Conservation (phyloP, 2,888 invertebrate species). For the Clepsis dumicolana region DNA sequence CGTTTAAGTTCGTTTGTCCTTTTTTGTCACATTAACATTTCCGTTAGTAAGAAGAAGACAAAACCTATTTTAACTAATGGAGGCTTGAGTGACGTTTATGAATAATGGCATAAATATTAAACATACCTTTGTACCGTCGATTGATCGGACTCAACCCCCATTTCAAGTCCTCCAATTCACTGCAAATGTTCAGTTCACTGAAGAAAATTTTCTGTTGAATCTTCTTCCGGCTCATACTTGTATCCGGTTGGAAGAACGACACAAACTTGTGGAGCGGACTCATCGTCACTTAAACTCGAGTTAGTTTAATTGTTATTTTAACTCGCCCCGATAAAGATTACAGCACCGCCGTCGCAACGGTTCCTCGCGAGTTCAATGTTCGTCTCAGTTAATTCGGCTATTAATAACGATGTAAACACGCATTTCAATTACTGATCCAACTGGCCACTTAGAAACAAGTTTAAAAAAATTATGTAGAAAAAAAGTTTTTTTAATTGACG, state of each 20-base stretch:
- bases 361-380: conserved; percentile 41
- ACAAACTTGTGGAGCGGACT: conserved; percentile 87
- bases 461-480: background rate
- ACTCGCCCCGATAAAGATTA: conserved; percentile 34
- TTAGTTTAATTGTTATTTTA: conserved; percentile 31
- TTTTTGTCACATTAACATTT: too few relatives aligned
- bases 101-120: too few relatives aligned
- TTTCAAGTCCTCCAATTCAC: conserved; percentile 75
- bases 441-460: background rate
- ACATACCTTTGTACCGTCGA: conserved; percentile 76
- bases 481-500: conserved; percentile 10
- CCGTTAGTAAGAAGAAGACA: too few relatives aligned
- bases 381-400: conserved; percentile 30
- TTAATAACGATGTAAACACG: conserved; percentile 19
- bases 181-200: conserved; percentile 85
- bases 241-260: conserved; percentile 87
- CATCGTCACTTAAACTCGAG: conserved; percentile 65
- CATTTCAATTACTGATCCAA: background rate
- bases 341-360: conserved; percentile 37
- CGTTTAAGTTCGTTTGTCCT: too few relatives aligned
- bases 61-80: too few relatives aligned
- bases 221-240: conserved; percentile 73
- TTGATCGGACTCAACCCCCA: conserved; percentile 84
- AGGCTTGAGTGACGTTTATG: too few relatives aligned
- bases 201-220: conserved; percentile 83